These are phyloP conservation scores for Origma solitaria DNA, from an alignment of 2,113 vertebrate genomes.

Conservation along the genomic window DNA sequence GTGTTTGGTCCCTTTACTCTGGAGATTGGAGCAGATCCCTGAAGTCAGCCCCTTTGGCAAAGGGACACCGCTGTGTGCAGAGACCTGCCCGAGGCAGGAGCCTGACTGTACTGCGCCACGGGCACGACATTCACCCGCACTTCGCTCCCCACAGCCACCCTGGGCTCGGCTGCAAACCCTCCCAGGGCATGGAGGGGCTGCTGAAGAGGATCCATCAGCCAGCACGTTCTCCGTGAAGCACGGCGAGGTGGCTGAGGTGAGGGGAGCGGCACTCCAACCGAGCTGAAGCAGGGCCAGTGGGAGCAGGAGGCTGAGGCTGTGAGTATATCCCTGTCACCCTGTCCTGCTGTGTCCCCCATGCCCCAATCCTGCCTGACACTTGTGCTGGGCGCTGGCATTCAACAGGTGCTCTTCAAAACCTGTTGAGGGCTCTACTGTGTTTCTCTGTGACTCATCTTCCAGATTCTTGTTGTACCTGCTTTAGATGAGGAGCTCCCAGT, in stretches of 20 bases:
- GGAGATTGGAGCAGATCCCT: neutral
- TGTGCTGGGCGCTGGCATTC: neutral
- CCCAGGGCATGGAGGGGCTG: fast-evolving
- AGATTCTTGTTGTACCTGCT: neutral
- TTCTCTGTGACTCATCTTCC: neutral
- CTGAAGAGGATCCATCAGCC: neutral
- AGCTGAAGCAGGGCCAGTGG: neutral
- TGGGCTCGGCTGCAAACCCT: neutral
- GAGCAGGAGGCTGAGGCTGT: neutral
- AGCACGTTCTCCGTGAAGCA: neutral
- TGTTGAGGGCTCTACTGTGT: neutral
- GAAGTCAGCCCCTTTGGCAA: neutral
- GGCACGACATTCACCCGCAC: fast-evolving
- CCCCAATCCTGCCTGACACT: neutral
- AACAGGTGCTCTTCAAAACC: neutral
- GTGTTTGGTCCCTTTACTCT: neutral
- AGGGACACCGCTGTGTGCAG: neutral
- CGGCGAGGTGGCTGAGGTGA: neutral
- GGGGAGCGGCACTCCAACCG: fast-evolving
- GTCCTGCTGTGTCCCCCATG: neutral
- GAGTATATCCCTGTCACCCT: neutral
- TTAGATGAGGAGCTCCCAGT: neutral
- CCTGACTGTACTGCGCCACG: neutral
- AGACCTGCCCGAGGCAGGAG: neutral
- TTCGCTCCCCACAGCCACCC: neutral